Evolutionary conservation across 53 echinoderm and acorn worm species (phyloP).

Genomic region (Holothuria leucospilota): DNA sequence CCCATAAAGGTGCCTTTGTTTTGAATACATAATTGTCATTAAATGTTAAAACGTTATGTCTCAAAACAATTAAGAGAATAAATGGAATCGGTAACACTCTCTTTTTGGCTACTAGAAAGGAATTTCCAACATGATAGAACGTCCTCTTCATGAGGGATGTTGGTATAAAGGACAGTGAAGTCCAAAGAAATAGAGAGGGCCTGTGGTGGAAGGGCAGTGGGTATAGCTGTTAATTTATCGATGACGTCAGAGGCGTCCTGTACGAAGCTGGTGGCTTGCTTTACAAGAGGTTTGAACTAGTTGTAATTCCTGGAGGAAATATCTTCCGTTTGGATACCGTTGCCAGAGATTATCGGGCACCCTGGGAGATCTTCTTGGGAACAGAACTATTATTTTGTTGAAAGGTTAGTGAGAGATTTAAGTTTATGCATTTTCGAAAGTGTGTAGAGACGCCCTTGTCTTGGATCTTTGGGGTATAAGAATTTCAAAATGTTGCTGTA

Average conservation of each 20-base stretch:
- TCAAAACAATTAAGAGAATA: too few relatives aligned
- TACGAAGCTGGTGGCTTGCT: conserved; percentile 1
- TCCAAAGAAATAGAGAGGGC: too few relatives aligned
- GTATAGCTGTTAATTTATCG: not conserved
- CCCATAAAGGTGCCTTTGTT: not conserved
- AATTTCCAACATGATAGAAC: not conserved
- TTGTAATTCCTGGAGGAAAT: not conserved
- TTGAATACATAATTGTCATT: not conserved
- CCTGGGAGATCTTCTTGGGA: not conserved
- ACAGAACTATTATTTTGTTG: too few relatives aligned
- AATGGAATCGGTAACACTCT: not conserved
- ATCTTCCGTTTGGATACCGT: not conserved
- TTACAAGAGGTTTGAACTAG: too few relatives aligned
- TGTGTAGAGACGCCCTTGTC: too few relatives aligned
- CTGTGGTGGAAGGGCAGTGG: not conserved
- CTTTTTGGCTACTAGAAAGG: not conserved
- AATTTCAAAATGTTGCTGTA: too few relatives aligned
- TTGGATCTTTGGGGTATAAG: too few relatives aligned
- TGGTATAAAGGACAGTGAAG: too few relatives aligned
- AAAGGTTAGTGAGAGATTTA: too few relatives aligned
- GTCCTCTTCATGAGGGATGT: not conserved
- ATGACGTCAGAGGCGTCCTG: not conserved
- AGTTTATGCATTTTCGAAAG: too few relatives aligned
- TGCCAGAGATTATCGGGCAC: not conserved
- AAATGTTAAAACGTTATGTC: not conserved